These are phyloP conservation scores for Mimas tiliae DNA, from an alignment of 2,888 invertebrate species.

Conservation along the genomic window DNA sequence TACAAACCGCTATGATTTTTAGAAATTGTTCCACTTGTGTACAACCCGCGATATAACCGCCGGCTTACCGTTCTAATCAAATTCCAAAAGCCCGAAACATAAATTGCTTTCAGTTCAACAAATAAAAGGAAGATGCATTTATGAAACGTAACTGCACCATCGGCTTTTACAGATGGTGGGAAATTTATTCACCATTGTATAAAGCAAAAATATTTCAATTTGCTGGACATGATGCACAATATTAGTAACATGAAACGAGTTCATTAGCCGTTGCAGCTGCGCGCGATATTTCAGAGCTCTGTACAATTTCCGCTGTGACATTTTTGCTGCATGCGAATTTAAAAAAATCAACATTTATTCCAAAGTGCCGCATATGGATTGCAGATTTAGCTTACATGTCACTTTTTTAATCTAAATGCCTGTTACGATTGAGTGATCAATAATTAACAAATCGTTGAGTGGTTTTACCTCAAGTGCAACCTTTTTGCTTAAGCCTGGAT, in stretches of 20 bases:
- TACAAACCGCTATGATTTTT: constrained; percentile 66
- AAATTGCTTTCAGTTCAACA: constrained; percentile 42
- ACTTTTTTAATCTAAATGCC: constrained; percentile 5
- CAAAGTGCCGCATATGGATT: constrained; percentile 38
- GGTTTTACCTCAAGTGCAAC: constrained; percentile 4
- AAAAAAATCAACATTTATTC: constrained; percentile 53
- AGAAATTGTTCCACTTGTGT: constrained; percentile 44
- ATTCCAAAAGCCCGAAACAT: constrained; percentile 34
- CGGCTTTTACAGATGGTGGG: constrained; percentile 24
- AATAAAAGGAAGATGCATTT: constrained; percentile 39
- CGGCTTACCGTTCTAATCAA: constrained; percentile 29
- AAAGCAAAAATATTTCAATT: constrained; percentile 53
- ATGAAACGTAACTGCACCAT: constrained; percentile 32
- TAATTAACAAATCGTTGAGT: constrained; percentile 3
- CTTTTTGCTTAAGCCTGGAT: background rate
- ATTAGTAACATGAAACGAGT: constrained; percentile 74
- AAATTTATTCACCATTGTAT: constrained; percentile 35
- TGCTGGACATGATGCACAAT: constrained; percentile 63
- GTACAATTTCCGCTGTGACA: constrained; percentile 66
- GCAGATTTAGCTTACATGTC: constrained; percentile 20
- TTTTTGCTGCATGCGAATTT: constrained; percentile 67
- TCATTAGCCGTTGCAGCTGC: constrained; percentile 74
- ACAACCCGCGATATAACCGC: constrained; percentile 36
- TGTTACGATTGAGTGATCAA: background rate
- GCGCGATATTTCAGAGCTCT: constrained; percentile 69